These are phyloP conservation scores for Stenodema calcarata DNA, from an alignment of 2,888 invertebrate species.

Conservation along the genomic window DNA sequence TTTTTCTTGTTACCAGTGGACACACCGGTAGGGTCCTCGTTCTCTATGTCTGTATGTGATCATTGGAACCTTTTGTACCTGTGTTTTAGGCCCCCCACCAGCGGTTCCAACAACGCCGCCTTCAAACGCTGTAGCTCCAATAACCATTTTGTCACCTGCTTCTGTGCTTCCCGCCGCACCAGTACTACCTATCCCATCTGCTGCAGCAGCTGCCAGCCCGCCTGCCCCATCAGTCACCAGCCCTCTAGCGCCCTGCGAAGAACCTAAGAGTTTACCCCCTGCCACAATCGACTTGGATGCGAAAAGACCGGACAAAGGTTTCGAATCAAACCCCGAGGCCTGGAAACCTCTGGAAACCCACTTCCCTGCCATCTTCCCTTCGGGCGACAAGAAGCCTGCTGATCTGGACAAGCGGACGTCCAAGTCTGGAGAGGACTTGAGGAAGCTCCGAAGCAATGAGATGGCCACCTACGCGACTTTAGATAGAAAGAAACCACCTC, in stretches of 20 bases:
- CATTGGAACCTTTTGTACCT: not conserved
- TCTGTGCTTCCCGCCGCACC: not conserved
- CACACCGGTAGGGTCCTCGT: no score
- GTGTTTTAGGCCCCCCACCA: constrained; percentile 7
- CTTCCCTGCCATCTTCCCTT: not conserved
- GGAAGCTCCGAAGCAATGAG: constrained; percentile 37
- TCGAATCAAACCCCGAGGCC: not conserved
- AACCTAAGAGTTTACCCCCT: constrained; percentile 1
- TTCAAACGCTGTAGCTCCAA: not conserved
- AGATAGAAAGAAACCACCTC: constrained; percentile 61
- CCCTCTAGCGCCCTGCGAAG: not conserved
- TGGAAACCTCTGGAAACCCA: not conserved
- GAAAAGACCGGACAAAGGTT: constrained; percentile 1
- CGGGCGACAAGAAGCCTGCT: constrained; percentile 10
- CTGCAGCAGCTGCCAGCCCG: not conserved
- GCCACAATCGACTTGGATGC: not conserved
- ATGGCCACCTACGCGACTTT: constrained; percentile 55
- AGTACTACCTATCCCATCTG: not conserved
- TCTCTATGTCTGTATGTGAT: no score
- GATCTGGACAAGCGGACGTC: constrained; percentile 51
- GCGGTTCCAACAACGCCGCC: constrained; percentile 12
- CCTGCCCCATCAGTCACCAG: not conserved
- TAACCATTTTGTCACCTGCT: not conserved
- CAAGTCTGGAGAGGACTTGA: constrained; percentile 53
- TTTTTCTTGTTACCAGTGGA: no score